Conservation (phyloP, 2,888 invertebrate species). For the Phlogophora meticulosa region DNA sequence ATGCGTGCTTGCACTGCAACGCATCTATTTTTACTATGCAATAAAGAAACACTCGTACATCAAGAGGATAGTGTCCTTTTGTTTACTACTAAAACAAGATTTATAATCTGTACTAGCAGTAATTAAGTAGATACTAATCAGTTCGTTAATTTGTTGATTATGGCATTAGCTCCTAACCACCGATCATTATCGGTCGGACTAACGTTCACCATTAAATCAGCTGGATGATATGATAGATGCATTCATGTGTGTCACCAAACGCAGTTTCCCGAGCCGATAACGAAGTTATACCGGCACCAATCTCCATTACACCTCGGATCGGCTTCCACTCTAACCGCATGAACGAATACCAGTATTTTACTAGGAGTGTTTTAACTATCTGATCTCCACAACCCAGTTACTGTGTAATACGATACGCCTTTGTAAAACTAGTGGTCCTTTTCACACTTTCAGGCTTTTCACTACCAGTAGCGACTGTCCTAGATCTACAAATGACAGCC, state of each 20-base stretch:
- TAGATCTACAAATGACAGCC: too few relatives aligned
- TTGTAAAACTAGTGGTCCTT: too few relatives aligned
- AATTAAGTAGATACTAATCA: slow-evolving; percentile 19
- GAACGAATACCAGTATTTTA: too few relatives aligned
- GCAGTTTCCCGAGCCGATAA: slow-evolving; percentile 21
- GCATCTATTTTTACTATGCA: too few relatives aligned
- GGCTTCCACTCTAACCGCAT: too few relatives aligned
- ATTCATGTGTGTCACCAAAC: slow-evolving; percentile 17
- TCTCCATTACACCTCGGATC: slow-evolving; percentile 5
- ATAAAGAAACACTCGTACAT: too few relatives aligned
- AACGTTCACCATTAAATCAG: slow-evolving; percentile 20
- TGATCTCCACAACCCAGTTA: too few relatives aligned
- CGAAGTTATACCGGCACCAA: slow-evolving; percentile 32
- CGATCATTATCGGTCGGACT: slow-evolving; percentile 4
- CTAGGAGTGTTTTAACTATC: too few relatives aligned
- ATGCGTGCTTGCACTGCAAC: too few relatives aligned
- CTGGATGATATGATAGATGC: slow-evolving; percentile 18
- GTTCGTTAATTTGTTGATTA: slow-evolving; percentile 19
- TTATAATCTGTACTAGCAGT: not conserved
- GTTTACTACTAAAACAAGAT: slow-evolving; percentile 16
- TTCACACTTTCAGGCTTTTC: too few relatives aligned
- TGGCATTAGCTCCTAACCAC: slow-evolving; percentile 15
- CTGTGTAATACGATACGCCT: too few relatives aligned
- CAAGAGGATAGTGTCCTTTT: not conserved
- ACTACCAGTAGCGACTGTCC: too few relatives aligned